These are phyloP conservation scores for Salminus brasiliensis DNA, from an alignment of 2,113 vertebrate genomes.

Conservation along the genomic window DNA sequence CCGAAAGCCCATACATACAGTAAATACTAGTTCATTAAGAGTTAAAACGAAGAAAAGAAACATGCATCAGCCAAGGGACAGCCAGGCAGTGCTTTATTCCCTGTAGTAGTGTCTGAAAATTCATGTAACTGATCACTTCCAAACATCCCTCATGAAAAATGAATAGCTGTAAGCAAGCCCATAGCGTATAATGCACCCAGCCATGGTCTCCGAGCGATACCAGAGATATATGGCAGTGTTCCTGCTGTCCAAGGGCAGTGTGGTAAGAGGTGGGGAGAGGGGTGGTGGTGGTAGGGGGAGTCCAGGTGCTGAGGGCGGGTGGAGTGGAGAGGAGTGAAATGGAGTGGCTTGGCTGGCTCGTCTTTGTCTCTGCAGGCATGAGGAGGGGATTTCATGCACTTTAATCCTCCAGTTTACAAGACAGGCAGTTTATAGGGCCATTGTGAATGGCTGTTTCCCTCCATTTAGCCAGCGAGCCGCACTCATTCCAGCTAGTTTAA, in stretches of 20 bases:
- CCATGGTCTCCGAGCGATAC: not conserved
- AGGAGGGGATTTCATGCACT: constrained; percentile 49
- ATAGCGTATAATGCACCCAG: constrained; percentile 26
- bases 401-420: constrained; percentile 61
- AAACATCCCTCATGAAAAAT: constrained; percentile 41
- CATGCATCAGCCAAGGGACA: not conserved
- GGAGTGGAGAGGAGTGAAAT: constrained; percentile 16
- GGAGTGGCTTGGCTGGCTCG: constrained; percentile 38
- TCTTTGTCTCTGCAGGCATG: constrained; percentile 45
- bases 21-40: not conserved
- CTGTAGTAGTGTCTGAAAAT: constrained; percentile 16
- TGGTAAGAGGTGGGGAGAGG: not conserved
- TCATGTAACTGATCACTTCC: not conserved
- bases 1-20: no score
- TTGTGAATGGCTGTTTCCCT: constrained; percentile 59
- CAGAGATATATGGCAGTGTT: constrained; percentile 5
- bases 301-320: not conserved
- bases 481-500: constrained; percentile 61
- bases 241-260: not conserved
- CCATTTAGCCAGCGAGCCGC: constrained; percentile 47
- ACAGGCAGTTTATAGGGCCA: constrained; percentile 53
- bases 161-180: constrained; percentile 29
- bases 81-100: constrained; percentile 11
- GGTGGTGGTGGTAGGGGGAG: not conserved
- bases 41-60: not conserved